Percentiles rank a stretch among this genome's conserved stretches.
phyloP scores from a whole-genome alignment of 2,888 invertebrate species.

The Dichetophora obliterata region DNA sequence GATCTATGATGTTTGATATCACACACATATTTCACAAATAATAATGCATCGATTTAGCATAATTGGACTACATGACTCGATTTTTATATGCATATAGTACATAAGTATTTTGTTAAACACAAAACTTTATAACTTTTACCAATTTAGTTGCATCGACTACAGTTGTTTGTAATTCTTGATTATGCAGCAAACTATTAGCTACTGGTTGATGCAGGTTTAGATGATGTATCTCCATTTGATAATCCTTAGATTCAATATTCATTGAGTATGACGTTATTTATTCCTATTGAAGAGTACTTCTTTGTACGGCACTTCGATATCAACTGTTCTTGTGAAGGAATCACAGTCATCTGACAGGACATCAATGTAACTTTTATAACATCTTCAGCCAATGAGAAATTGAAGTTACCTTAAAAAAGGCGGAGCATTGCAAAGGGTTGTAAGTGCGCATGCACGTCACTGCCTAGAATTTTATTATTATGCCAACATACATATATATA shows the following conservation, averaged over 20 bases:
- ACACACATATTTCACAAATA: too few relatives aligned
- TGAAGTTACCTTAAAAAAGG: neutral
- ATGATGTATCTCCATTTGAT: constrained; percentile 37
- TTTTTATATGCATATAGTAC: too few relatives aligned
- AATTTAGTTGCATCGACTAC: constrained; percentile 25
- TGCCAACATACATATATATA: neutral
- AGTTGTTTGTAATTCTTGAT: constrained; percentile 22
- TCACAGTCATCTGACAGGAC: constrained; percentile 5
- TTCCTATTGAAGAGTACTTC: constrained; percentile 1
- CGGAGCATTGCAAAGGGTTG: constrained; percentile 8
- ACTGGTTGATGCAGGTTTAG: constrained; percentile 23
- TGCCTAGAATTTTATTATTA: neutral
- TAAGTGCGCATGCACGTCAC: constrained; percentile 25
- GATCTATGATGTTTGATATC: too few relatives aligned
- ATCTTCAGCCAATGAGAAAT: neutral
- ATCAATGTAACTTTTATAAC: neutral
- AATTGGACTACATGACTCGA: too few relatives aligned
- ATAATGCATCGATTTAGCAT: too few relatives aligned
- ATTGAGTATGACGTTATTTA: neutral
- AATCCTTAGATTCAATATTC: constrained; percentile 28
- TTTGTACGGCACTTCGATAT: neutral
- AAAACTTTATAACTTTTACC: constrained; percentile 7
- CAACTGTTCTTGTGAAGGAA: constrained; percentile 3
- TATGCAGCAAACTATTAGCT: constrained; percentile 12
- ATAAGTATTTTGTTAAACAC: too few relatives aligned